These are phyloP conservation scores for Trochalopteron elliotii DNA, from an alignment of 2,113 vertebrate genomes.

Conservation along the genomic window DNA sequence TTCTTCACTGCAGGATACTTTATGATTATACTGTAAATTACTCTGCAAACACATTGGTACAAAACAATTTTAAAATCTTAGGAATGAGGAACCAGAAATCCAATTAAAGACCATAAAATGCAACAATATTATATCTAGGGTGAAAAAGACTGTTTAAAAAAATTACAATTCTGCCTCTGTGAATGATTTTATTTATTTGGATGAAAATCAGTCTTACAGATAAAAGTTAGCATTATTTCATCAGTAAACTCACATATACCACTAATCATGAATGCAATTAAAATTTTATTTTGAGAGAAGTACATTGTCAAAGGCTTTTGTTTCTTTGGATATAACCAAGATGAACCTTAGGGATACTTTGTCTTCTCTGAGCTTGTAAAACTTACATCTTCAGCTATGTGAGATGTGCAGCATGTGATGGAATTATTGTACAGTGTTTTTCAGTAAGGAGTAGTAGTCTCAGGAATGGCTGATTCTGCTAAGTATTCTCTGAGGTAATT, in stretches of 20 bases:
- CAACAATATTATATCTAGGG: neutral
- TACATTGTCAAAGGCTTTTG: neutral
- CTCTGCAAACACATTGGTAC: neutral
- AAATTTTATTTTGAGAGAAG: neutral
- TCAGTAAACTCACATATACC: neutral
- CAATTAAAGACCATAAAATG: slow-evolving; percentile 16
- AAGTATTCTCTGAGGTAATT: slow-evolving; percentile 48
- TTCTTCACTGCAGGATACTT: slow-evolving; percentile 14
- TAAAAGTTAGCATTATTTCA: neutral
- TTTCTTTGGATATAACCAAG: neutral
- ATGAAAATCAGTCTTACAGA: neutral
- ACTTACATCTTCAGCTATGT: neutral
- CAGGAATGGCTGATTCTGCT: slow-evolving; percentile 29
- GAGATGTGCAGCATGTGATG: neutral
- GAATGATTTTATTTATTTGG: neutral
- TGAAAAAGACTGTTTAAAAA: neutral
- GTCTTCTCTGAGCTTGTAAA: neutral
- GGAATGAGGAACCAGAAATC: slow-evolving; percentile 20
- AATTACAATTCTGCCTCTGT: neutral
- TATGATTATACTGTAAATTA: slow-evolving; percentile 8
- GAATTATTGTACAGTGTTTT: neutral
- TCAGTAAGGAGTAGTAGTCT: neutral
- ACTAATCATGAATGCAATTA: neutral
- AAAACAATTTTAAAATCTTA: slow-evolving; percentile 6
- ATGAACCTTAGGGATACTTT: neutral